A percentile compares a stretch with the other conserved stretches of the same genome.
Evolutionary conservation across 2,113 vertebrate species (phyloP).

Genomic region (Garra rufa): DNA sequence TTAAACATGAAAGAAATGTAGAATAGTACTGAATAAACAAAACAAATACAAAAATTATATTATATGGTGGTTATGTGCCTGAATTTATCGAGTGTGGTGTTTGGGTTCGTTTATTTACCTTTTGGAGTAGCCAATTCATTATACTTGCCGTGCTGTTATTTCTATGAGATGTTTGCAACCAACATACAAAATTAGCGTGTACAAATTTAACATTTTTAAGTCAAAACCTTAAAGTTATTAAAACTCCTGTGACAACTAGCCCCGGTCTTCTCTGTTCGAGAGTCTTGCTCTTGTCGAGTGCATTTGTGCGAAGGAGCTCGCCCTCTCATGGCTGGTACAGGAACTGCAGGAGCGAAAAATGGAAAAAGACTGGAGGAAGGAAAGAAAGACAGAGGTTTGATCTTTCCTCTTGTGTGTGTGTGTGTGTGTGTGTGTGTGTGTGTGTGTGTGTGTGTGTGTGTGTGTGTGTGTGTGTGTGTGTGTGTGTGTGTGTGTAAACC

Average conservation of each 20-base stretch:
- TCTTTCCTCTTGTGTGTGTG: neutral
- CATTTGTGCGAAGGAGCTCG: too few relatives aligned
- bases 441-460: neutral
- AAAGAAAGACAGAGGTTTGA: neutral
- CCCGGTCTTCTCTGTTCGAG: neutral
- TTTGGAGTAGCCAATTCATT: neutral
- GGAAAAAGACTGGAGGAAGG: neutral
- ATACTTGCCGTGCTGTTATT: neutral
- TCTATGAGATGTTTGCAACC: neutral
- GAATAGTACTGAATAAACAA: neutral
- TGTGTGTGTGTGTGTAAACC: slow-evolving; percentile 13
- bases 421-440: neutral
- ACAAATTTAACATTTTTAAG: too few relatives aligned
- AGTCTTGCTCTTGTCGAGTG: neutral
- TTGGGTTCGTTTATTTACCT: neutral
- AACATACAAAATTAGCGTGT: neutral
- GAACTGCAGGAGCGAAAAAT: neutral
- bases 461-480: neutral
- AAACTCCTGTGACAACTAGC: neutral
- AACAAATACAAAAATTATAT: neutral
- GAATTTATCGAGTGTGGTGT: neutral
- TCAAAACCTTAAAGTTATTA: neutral
- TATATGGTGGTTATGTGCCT: neutral
- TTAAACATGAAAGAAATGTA: neutral
- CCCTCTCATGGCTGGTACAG: neutral